Conservation (phyloP, 2,888 invertebrate species). For the Drosophila anceps region DNA sequence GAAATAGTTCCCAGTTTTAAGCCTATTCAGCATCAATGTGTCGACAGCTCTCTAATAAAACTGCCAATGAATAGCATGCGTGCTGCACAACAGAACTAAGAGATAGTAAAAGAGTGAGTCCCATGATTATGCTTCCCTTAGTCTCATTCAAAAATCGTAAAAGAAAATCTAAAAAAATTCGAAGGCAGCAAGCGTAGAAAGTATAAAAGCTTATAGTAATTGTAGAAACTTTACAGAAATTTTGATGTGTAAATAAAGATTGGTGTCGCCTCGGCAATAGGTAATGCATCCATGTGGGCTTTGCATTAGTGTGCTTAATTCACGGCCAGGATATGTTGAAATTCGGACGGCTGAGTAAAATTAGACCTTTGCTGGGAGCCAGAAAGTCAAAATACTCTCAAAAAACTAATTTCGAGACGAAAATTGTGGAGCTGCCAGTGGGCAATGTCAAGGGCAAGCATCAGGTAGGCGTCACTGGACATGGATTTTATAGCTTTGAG, state of each 20-base stretch:
- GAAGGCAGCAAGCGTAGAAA: not conserved
- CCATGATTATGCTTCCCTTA: no score
- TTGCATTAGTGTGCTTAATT: slow-evolving; percentile 19
- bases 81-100: no score
- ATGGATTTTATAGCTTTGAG: slow-evolving; percentile 72
- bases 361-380: slow-evolving; percentile 18
- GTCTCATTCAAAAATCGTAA: no score
- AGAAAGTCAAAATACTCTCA: slow-evolving; percentile 15
- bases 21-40: no score
- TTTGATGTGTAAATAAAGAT: not conserved
- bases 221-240: not conserved
- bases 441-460: slow-evolving; percentile 75
- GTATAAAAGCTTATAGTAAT: not conserved
- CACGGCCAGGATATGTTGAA: slow-evolving; percentile 44
- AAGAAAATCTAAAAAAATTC: not conserved
- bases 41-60: no score
- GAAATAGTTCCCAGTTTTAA: no score
- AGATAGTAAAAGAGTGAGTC: no score
- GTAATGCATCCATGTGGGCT: slow-evolving; percentile 11
- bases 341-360: slow-evolving; percentile 24
- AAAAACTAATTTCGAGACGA: slow-evolving; percentile 4
- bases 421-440: slow-evolving; percentile 55
- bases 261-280: not conserved
- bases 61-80: no score
- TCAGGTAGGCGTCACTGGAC: slow-evolving; percentile 63